Conservation (phyloP, 2,888 invertebrate genomes). For the Dione juno region DNA sequence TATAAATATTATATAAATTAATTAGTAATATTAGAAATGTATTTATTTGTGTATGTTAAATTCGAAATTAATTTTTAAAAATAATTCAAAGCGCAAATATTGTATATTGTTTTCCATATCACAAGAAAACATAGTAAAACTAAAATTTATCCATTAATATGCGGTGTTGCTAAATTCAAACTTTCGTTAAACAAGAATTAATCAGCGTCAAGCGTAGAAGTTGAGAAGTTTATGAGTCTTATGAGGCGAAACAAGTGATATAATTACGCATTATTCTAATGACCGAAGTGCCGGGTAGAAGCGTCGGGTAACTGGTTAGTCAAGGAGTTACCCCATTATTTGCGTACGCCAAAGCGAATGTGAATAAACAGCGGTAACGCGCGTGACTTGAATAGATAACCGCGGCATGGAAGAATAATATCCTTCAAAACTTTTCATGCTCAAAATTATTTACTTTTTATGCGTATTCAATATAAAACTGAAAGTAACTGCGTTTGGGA, state of each 20-base stretch:
- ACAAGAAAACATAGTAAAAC: constrained; percentile 13
- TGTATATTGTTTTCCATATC: neutral
- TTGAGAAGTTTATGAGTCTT: constrained; percentile 31
- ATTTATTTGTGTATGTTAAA: neutral
- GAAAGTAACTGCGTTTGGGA: constrained; percentile 13
- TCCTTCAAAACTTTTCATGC: constrained; percentile 60
- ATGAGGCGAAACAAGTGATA: constrained; percentile 35
- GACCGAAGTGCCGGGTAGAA: constrained; percentile 27
- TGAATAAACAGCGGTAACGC: constrained; percentile 70
- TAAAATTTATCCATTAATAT: neutral
- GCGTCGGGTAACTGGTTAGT: constrained; percentile 50
- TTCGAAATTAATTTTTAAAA: too few species aligned
- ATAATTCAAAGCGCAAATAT: too few species aligned
- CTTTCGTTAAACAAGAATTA: constrained; percentile 17
- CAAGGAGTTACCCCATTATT: constrained; percentile 70
- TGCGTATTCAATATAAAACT: constrained; percentile 33
- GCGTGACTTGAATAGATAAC: constrained; percentile 75
- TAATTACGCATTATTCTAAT: constrained; percentile 39
- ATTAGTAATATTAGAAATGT: too few species aligned
- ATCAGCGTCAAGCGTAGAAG: constrained; percentile 12
- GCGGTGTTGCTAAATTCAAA: neutral
- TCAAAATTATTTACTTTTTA: constrained; percentile 45
- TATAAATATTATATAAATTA: too few species aligned
- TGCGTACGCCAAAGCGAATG: constrained; percentile 68
- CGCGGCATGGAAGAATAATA: constrained; percentile 58